phyloP scores from a whole-genome alignment of 1,140 invertebrate genomes.

The Bombyx mandarina region DNA sequence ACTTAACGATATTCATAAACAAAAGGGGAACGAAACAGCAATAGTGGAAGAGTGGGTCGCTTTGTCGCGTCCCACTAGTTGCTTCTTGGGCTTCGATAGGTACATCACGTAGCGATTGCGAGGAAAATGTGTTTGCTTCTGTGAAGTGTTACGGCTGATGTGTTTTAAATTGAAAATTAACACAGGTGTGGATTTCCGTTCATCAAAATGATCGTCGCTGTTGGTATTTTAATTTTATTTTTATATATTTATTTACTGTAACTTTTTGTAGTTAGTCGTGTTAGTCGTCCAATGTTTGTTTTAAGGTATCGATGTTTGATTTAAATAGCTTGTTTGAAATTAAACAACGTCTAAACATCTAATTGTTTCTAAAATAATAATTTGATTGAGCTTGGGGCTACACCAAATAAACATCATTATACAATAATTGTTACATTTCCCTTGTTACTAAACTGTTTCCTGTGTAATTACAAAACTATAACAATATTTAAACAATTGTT shows the following conservation, averaged over 20 bases:
- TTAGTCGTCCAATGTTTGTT: too few relatives aligned
- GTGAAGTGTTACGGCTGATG: constrained; percentile 18
- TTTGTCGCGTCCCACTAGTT: constrained; percentile 19
- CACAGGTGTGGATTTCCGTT: constrained; percentile 26
- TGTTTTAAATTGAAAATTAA: constrained; percentile 19
- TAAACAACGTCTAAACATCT: too few relatives aligned
- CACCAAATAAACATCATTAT: too few relatives aligned
- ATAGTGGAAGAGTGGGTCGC: constrained; percentile 9
- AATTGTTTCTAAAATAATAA: too few relatives aligned
- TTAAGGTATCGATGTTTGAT: too few relatives aligned
- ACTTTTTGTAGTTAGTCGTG: background rate
- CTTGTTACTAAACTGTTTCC: too few relatives aligned
- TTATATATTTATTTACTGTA: background rate
- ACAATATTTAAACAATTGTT: too few relatives aligned
- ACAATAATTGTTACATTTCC: too few relatives aligned
- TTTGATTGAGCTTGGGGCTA: too few relatives aligned
- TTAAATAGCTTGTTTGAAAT: too few relatives aligned
- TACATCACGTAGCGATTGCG: constrained; percentile 11
- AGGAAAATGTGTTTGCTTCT: constrained; percentile 48
- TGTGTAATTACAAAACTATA: too few relatives aligned
- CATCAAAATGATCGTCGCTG: constrained; percentile 34
- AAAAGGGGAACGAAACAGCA: constrained; percentile 25
- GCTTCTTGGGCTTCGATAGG: constrained; percentile 17
- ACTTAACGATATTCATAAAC: constrained; percentile 50
- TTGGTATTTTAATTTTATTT: constrained; percentile 33